Conservation (phyloP, 2,888 invertebrate species). For the Watsonalla cultraria region DNA sequence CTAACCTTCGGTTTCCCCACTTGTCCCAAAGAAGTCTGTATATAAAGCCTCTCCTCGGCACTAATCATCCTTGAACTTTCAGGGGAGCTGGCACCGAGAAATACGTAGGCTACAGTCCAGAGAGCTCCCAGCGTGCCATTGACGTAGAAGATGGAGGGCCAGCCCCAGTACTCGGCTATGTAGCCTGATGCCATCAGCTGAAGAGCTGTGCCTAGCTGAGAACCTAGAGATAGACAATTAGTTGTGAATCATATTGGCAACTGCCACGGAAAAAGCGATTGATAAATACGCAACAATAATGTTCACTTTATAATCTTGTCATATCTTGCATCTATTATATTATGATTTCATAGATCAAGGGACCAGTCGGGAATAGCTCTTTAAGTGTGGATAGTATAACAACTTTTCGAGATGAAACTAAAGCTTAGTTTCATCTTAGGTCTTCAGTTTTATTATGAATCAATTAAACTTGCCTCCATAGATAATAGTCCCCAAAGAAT, state of each 20-base stretch:
- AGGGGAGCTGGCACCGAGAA: conserved; percentile 83
- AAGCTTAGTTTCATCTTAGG: no score
- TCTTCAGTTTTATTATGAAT: no score
- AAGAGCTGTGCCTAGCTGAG: conserved; percentile 78
- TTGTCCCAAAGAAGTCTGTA: conserved; percentile 74
- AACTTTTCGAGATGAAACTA: no score
- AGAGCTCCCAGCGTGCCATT: conserved; percentile 74
- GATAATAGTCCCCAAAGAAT: conserved; percentile 59
- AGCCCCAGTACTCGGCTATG: conserved; percentile 69
- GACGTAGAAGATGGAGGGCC: conserved; percentile 84
- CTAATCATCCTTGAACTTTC: conserved; percentile 78
- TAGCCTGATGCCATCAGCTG: conserved; percentile 73
- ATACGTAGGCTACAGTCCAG: conserved; percentile 76
- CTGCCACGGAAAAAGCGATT: no score
- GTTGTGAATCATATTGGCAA: conserved; percentile 5
- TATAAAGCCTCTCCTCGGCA: conserved; percentile 81
- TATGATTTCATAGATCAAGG: no score
- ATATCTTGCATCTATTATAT: no score
- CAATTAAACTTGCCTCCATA: conserved; percentile 53
- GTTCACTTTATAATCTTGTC: no score
- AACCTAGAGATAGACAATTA: conserved; percentile 46
- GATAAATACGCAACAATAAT: no score
- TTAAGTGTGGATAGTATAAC: no score
- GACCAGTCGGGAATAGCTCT: no score
- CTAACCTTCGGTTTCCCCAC: conserved; percentile 47